Evolutionary conservation across 2,113 vertebrate genomes (phyloP).

Genomic region (Phyllopteryx taeniolatus): DNA sequence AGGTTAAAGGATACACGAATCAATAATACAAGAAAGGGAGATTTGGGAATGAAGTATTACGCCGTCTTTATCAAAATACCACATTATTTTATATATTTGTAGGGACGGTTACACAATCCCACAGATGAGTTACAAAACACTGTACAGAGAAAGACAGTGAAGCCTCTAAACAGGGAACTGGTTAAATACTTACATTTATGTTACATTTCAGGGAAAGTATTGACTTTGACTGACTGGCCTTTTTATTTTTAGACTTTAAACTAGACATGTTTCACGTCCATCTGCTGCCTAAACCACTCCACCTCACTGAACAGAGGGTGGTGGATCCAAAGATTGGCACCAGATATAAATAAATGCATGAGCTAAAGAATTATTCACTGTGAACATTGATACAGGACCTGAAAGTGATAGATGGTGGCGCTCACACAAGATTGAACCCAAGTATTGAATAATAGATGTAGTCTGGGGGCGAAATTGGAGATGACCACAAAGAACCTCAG

Average conservation of each 20-base stretch:
- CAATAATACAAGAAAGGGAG: background rate
- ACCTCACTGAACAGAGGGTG: background rate
- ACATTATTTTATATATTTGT: too few relatives aligned
- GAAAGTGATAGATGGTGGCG: slow-evolving; percentile 5
- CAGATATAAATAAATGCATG: slow-evolving; percentile 19
- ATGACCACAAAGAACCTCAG: slow-evolving; percentile 25
- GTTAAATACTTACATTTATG: too few relatives aligned
- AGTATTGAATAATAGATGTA: slow-evolving; percentile 37
- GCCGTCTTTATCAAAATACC: too few relatives aligned
- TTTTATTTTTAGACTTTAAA: background rate
- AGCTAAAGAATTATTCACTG: slow-evolving; percentile 11
- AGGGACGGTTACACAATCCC: too few relatives aligned
- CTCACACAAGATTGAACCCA: slow-evolving; percentile 24
- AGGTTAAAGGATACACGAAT: too few relatives aligned
- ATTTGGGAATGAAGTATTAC: background rate
- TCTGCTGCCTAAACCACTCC: background rate
- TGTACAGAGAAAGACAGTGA: too few relatives aligned
- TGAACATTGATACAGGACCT: slow-evolving; percentile 9
- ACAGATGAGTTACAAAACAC: too few relatives aligned
- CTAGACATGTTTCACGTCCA: background rate
- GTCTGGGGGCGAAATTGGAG: slow-evolving; percentile 17
- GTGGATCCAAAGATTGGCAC: background rate
- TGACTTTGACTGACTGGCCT: background rate
- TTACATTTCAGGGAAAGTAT: too few relatives aligned
- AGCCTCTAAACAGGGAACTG: too few relatives aligned